Evolutionary conservation across 2,888 invertebrate species (phyloP).

Genomic region (Cactoblastis cactorum): DNA sequence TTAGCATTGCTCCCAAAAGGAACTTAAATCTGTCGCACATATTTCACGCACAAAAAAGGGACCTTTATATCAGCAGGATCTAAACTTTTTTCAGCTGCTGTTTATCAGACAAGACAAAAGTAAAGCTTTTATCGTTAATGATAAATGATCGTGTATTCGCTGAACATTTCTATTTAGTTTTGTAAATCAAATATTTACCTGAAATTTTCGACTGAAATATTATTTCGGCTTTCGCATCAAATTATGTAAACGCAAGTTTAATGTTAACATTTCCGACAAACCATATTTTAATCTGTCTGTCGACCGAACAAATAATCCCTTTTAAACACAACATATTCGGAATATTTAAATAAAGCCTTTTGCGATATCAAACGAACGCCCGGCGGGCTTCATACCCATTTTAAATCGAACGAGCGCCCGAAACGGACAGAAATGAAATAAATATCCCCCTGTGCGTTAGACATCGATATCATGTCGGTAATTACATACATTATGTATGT

Average conservation of each 20-base stretch:
- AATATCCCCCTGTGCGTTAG: background rate
- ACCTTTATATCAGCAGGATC: background rate
- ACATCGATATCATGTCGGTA: background rate
- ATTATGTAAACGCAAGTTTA: background rate
- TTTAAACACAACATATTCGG: background rate
- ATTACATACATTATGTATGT: background rate
- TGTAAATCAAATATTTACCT: too few species aligned
- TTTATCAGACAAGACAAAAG: background rate
- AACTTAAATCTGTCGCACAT: background rate
- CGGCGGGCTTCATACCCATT: background rate
- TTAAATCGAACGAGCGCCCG: background rate
- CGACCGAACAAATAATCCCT: background rate
- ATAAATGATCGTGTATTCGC: too few species aligned
- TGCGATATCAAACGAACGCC: background rate
- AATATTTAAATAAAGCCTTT: slow-evolving; percentile 5
- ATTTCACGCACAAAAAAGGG: background rate
- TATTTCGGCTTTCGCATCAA: background rate
- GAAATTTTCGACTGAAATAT: background rate
- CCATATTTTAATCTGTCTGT: background rate
- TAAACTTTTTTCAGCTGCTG: background rate
- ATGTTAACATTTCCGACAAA: background rate
- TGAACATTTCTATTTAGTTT: too few species aligned
- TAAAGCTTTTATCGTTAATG: too few species aligned
- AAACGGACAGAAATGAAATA: background rate
- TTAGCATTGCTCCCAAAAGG: background rate